These are phyloP conservation scores for Bimastos eiseni DNA, from an alignment of 2,888 invertebrate genomes.

Conservation along the genomic window DNA sequence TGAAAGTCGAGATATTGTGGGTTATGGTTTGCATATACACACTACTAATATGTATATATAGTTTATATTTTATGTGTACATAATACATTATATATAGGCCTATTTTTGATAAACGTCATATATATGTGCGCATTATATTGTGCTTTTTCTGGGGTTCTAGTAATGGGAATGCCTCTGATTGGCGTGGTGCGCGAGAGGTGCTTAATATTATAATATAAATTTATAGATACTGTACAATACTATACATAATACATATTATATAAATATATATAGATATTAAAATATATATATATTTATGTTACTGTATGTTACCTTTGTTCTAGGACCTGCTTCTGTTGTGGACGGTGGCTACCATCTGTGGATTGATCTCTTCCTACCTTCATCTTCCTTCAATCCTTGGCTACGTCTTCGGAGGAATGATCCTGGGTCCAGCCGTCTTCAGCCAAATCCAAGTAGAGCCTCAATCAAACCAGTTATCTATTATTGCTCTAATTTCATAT, in stretches of 20 bases:
- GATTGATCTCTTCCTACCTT: slow-evolving; percentile 42
- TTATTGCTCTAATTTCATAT: too few relatives aligned
- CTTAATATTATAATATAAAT: too few relatives aligned
- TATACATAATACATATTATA: too few relatives aligned
- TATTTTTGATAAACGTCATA: too few relatives aligned
- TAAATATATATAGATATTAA: neutral
- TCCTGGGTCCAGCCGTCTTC: slow-evolving; percentile 47
- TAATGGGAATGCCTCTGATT: too few relatives aligned
- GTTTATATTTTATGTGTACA: too few relatives aligned
- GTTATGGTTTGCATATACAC: neutral
- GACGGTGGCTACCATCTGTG: slow-evolving; percentile 37
- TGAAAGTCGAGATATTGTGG: too few relatives aligned
- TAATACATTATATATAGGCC: too few relatives aligned
- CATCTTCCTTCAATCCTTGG: slow-evolving; percentile 48
- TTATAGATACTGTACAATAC: too few relatives aligned
- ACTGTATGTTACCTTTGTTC: slow-evolving; percentile 19
- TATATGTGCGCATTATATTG: too few relatives aligned
- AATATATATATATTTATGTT: neutral
- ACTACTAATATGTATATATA: neutral
- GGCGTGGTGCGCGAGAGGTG: too few relatives aligned
- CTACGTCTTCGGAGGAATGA: slow-evolving; percentile 45
- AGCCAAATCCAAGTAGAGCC: slow-evolving; percentile 43
- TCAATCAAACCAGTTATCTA: neutral
- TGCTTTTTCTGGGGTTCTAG: too few relatives aligned
- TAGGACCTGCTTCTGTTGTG: slow-evolving; percentile 46